Base-by-base conservation (phyloP, 2,113 vertebrate genomes). In the Trematomus loennbergii region DNA sequence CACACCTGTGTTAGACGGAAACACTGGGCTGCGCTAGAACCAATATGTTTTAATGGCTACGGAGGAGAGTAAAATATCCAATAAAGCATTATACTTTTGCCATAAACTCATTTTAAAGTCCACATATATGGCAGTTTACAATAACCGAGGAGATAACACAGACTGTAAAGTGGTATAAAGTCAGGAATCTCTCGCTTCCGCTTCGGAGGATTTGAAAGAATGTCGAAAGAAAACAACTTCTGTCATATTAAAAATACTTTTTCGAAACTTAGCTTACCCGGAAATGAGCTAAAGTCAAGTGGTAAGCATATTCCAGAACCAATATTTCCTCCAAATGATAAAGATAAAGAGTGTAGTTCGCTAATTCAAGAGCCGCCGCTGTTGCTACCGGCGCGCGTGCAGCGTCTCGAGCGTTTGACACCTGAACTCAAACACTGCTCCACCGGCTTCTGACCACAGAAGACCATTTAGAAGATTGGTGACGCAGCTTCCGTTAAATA, bases 11-110 rank as follows among this genome's bases (percentile, higher is more conserved):
- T 17, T 1, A 2, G 58, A 29, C 13, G 1, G 22, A 25, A 40
- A 60, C 22, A n/a, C 53, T n/a, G 12, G 65, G 9, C 33, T n/a
- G 12, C 33, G n/a, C 2, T 4, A 33, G 2, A 83, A 66, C 76
- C 60, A 70, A 65, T 22, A 72, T 3, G 66, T 72, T 72, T 67
- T 20, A 61, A 13, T 5, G 25, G 4, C 55, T 16, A 50, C 12
- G 11, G 9, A 25, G 25, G 10, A 20, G 12, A 16, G 29, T 54
- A 43, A 75, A 65, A 17, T 0, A 13, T 9, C 13, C 3, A 22
- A 13, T 57, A 45, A 66, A 29, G 33, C 7, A 1, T 6, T 53
- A 1, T 0, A 29, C 0, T 5, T 25, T 53, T 29, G 4, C 29
- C 11, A 9, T 48, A 68, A 46, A 55, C 11, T 3, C 11, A 2